Evolutionary conservation across 23 tunicate species (phyloP), one percentile per base, ranked within the genome.

Genomic region (Trididemnum miniatum): DNA sequence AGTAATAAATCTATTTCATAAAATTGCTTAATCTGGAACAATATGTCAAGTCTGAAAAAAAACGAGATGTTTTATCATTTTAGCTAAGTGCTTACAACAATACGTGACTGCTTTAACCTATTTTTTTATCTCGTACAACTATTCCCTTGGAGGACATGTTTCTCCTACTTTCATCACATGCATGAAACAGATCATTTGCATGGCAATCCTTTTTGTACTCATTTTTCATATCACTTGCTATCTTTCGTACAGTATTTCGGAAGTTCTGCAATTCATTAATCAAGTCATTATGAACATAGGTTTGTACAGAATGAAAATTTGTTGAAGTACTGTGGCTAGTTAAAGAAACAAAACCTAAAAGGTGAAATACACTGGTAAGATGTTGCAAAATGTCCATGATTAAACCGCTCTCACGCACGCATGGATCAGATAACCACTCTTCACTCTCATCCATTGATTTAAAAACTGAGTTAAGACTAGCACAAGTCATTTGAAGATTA

Each of bases 281-380:
- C 66, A 54, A 52, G 2, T 77, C 39, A 20, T 52, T 28, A 12
- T 52, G 4, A 51, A 27, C 26, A 77, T 2, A 35, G 18, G 28
- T 77, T 20, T 38, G 9, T 22, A 37, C 28, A 7, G 28, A 38
- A 25, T 73, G 18, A 27, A 15, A 33, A 30, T 54, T 22, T 9
- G 39, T 40, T 25, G 60, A 2, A 30, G 37, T 57, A 7, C 37
- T 2, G 5, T 35, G 2, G 30, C 36, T 67, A 3, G 52, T 77
- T 26, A 77, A 2, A 22, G 66, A 28, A 25, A 7, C 27, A 36
- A 83, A 83, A 28, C 87, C 87, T 51, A 83, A 64, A 3, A 37
- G 26, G 5, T 7, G 26, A 59, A 72, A 83, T 9, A 51, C 20
- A 34, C 72, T 54, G 18, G 71, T 34, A 28, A 83, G 32, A 59